Conservation (phyloP, 2,888 invertebrate genomes). For the Halictus quadricinctus region DNA sequence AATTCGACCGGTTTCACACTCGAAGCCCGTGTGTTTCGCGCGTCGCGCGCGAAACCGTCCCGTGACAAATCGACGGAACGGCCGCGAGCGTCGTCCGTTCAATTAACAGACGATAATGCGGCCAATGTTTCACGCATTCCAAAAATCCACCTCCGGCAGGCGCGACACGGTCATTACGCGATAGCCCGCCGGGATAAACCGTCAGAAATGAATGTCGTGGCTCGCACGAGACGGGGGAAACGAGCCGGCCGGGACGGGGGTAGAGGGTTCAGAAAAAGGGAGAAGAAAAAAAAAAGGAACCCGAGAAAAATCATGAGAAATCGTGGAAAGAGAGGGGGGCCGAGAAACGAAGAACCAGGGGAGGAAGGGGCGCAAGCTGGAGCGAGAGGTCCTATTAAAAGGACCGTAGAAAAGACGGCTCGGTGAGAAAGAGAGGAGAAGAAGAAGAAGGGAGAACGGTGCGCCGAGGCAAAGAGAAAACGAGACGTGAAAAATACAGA, state of each 20-base stretch:
- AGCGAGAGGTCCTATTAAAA: conserved; percentile 31
- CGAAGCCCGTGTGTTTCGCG: conserved; percentile 11
- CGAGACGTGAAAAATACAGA: conserved; percentile 71
- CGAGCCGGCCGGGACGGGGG: background rate
- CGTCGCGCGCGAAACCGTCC: conserved; percentile 19
- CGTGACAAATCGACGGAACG: conserved; percentile 43
- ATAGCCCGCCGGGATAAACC: conserved; percentile 56
- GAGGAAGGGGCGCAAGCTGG: background rate
- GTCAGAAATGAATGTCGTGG: conserved; percentile 54
- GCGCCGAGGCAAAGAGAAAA: conserved; percentile 38
- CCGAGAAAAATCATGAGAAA: conserved; percentile 43
- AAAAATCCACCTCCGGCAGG: conserved; percentile 55
- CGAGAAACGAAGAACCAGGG: background rate
- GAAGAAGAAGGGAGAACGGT: conserved; percentile 20
- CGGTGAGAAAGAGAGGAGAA: background rate
- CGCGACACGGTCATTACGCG: conserved; percentile 63
- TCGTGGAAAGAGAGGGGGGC: conserved; percentile 22
- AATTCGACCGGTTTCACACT: conserved; percentile 32
- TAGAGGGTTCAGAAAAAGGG: background rate
- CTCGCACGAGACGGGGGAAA: conserved; percentile 22
- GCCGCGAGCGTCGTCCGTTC: conserved; percentile 38
- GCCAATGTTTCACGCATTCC: conserved; percentile 51
- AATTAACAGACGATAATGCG: conserved; percentile 51
- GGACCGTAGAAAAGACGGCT: conserved; percentile 16
- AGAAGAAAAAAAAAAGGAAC: conserved; percentile 23